Evolutionary conservation across 2,888 invertebrate species (phyloP).

Genomic region (Acanthococcus lagerstroemiae): DNA sequence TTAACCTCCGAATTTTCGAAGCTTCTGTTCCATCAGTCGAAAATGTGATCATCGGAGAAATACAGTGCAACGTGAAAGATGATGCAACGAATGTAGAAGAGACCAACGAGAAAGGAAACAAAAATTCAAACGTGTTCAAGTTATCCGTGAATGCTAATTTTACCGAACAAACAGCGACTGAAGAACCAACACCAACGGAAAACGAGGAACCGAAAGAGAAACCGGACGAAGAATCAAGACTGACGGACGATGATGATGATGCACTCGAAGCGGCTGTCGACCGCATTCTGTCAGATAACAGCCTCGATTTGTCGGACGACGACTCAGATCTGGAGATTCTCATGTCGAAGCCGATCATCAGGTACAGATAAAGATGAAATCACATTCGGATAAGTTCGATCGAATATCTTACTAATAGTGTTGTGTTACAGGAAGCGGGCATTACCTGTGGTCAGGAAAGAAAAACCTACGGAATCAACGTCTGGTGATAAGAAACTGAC

Average conservation of each 20-base stretch:
- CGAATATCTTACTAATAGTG: neutral
- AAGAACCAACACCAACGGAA: neutral
- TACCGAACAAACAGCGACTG: neutral
- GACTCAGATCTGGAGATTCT: slow-evolving; percentile 21
- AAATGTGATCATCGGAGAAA: slow-evolving; percentile 13
- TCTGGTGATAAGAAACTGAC: slow-evolving; percentile 4
- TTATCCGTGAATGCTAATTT: slow-evolving; percentile 10
- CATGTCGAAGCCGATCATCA: slow-evolving; percentile 8
- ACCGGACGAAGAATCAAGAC: neutral
- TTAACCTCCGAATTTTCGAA: slow-evolving; percentile 22
- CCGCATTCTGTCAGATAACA: neutral
- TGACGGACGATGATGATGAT: neutral
- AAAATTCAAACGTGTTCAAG: slow-evolving; percentile 11
- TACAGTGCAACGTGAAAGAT: slow-evolving; percentile 11
- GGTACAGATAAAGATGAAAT: no score
- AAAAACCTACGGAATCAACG: slow-evolving; percentile 12
- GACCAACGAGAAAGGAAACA: neutral
- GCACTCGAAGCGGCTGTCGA: neutral
- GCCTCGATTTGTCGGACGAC: neutral
- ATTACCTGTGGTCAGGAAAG: neutral
- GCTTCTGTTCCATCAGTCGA: neutral
- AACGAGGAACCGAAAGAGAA: neutral
- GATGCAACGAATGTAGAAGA: neutral
- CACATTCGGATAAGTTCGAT: neutral
- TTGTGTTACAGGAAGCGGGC: neutral